Percentiles rank a stretch among this genome's conserved stretches.
Evolutionary conservation across 37 sponge, comb jelly and placozoan genomes (phyloP).

Genomic region (Diacarnus erythraeanus): DNA sequence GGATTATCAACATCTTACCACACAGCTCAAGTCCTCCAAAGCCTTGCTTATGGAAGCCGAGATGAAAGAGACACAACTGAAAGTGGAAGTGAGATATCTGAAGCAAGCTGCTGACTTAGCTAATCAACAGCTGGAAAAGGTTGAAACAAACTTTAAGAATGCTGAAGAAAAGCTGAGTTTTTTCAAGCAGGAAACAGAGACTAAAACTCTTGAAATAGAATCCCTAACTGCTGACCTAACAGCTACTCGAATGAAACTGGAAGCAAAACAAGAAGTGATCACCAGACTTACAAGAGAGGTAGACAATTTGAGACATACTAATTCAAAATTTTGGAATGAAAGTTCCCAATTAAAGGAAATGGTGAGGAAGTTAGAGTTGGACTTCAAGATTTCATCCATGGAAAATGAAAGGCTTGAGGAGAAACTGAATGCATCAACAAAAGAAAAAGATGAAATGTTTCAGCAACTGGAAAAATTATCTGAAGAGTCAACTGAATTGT

Average conservation of each 20-base stretch:
- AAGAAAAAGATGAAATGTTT: slow-evolving; percentile 34
- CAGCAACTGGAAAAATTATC: slow-evolving; percentile 18
- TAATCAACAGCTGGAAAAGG: slow-evolving; percentile 37
- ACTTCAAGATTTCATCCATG: not conserved
- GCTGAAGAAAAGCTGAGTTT: slow-evolving; percentile 1
- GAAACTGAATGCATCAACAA: not conserved
- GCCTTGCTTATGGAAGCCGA: slow-evolving; percentile 16
- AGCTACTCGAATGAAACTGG: slow-evolving; percentile 14
- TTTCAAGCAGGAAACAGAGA: slow-evolving; percentile 19
- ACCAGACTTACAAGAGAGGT: slow-evolving; percentile 23
- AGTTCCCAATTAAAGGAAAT: not conserved
- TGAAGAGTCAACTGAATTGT: slow-evolving; percentile 7
- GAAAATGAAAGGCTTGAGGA: not conserved
- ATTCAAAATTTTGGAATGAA: slow-evolving; percentile 12
- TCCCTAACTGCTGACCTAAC: slow-evolving; percentile 28
- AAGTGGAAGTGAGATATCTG: slow-evolving; percentile 19
- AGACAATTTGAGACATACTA: slow-evolving; percentile 16
- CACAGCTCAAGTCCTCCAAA: slow-evolving; percentile 19
- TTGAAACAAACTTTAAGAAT: not conserved
- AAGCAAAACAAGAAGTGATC: slow-evolving; percentile 13
- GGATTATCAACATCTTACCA: slow-evolving; percentile 3
- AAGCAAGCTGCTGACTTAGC: slow-evolving; percentile 27
- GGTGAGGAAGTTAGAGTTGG: not conserved
- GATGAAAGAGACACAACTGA: slow-evolving; percentile 32
- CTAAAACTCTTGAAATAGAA: slow-evolving; percentile 19